Evolutionary conservation across 2,113 vertebrate genomes (phyloP).

Genomic region (Scytalopus superciliaris): DNA sequence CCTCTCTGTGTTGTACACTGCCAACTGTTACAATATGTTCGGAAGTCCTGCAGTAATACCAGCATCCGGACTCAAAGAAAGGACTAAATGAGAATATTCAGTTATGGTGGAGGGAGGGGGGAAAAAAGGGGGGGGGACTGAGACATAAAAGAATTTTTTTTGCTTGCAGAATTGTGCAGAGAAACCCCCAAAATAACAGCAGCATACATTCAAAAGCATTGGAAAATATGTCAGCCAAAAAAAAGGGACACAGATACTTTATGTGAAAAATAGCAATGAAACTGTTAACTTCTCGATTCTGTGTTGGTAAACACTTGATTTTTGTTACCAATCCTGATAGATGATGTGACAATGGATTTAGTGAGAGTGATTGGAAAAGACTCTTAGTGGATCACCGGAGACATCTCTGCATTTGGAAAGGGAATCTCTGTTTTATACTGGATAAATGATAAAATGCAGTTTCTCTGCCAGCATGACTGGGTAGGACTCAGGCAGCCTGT

Average conservation of each 20-base stretch:
- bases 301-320: not conserved
- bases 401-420: not conserved
- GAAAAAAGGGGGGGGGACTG: accelerated
- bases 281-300: not conserved
- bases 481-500: not conserved
- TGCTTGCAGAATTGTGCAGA: not conserved
- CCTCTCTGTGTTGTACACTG: not conserved
- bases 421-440: not conserved
- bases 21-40: not conserved
- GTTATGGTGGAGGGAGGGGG: accelerated
- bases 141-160: not conserved
- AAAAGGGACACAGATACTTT: not conserved
- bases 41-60: not conserved
- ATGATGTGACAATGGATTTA: not conserved
- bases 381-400: not conserved
- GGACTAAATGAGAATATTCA: not conserved
- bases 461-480: accelerated
- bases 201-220: not conserved
- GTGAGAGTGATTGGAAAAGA: not conserved
- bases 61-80: not conserved
- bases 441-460: not conserved
- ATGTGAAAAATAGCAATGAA: not conserved
- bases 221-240: not conserved
- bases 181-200: not conserved
- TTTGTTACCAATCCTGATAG: not conserved